Base-by-base conservation (phyloP, 2,797 vertebrate species). In the Tapera naevia region DNA sequence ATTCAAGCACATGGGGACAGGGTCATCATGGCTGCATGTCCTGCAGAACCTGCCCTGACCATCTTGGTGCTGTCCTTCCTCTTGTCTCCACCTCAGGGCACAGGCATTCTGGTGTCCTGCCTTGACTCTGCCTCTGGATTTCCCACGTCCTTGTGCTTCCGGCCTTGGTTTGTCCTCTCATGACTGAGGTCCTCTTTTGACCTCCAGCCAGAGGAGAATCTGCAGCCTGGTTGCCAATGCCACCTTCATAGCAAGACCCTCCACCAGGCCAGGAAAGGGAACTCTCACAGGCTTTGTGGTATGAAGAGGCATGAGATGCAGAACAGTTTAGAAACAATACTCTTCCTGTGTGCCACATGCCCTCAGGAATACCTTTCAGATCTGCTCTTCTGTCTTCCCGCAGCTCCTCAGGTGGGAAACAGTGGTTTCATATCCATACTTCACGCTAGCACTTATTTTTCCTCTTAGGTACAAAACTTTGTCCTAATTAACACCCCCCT, bases 161-260 rank as follows among this genome's bases (percentile, higher is more conserved):
- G 50, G 35, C 51, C 45, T 53, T 27, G 54, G 10, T 72, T 81
- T 64, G 35, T n/a, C 50, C 50, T n/a, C 57, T 80, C 80, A 62
- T n/a, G 28, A 5, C 32, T 5, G n/a, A 91, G 53, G n/a, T 79
- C 19, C 57, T 33, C n/a, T 39, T 78, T n/a, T 0, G 0, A 37
- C 17, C 72, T 89, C 35, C 35, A 48, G 39, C 35, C 58, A 43
- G 66, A 56, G 58, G 45, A 1, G 1, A n/a, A 17, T 28, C 70
- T 54, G 51, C 43, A 80, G 22, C 54, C 30, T 50, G 60, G 33
- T 72, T 73, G 79, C 32, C 50, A 35, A 11, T 4, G 39, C 28
- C 54, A 73, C 57, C 27, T 62, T 50, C 50, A 53, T 4, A 66
- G 66, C 35, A 75, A 57, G 45, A 45, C 37, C 19, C 16, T 79